These are phyloP conservation scores for Sakesphorus luctuosus DNA, from an alignment of 2,113 vertebrate species.

Conservation along the genomic window DNA sequence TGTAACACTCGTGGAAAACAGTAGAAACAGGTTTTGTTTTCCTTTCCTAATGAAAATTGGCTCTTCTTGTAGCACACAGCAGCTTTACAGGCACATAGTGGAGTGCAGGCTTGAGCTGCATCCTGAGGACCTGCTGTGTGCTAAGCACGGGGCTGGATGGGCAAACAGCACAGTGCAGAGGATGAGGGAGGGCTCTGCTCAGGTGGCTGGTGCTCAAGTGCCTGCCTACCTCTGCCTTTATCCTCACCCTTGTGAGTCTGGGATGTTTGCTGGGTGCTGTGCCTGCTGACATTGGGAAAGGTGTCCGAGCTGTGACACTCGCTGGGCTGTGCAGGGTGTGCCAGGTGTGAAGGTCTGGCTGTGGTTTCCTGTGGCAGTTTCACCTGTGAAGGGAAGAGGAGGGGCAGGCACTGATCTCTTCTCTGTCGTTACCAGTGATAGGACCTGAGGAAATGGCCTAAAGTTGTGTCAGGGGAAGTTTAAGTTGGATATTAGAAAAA, in stretches of 20 bases:
- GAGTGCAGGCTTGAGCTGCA: not conserved
- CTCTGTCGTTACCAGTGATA: not conserved
- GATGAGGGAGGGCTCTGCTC: not conserved
- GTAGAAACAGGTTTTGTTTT: not conserved
- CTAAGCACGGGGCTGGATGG: not conserved
- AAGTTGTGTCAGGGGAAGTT: not conserved
- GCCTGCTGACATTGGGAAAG: not conserved
- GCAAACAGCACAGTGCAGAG: not conserved
- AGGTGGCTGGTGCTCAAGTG: not conserved
- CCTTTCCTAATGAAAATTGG: not conserved
- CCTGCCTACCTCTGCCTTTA: not conserved
- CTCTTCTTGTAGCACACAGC: not conserved
- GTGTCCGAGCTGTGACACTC: rapidly evolving
- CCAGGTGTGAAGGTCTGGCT: not conserved
- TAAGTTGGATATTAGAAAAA: not conserved
- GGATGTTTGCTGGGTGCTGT: not conserved
- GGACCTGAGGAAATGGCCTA: not conserved
- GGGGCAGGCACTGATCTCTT: not conserved
- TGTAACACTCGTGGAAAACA: not conserved
- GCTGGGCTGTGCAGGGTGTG: not conserved
- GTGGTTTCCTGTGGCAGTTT: not conserved
- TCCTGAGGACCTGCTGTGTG: not conserved
- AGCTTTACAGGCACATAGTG: not conserved
- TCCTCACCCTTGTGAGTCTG: not conserved
- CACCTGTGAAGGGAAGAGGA: not conserved